These are phyloP conservation scores for Artemia sinica DNA, from an alignment of 2,888 invertebrate genomes.

Conservation along the genomic window DNA sequence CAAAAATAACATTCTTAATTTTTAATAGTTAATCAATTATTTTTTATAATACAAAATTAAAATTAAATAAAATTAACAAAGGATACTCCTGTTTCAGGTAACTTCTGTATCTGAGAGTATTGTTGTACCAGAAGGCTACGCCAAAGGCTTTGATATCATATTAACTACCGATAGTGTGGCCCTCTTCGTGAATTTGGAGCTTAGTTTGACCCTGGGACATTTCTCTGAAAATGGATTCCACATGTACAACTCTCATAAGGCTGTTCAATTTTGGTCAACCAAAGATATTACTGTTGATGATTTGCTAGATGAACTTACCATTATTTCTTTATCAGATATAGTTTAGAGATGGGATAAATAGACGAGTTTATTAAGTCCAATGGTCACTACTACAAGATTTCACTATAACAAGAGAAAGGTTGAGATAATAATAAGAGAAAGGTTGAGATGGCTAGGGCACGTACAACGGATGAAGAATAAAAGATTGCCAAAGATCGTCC, in stretches of 20 bases:
- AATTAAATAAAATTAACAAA: too few relatives aligned
- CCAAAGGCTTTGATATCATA: constrained; percentile 1
- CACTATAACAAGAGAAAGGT: too few relatives aligned
- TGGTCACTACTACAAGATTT: too few relatives aligned
- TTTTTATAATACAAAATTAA: too few relatives aligned
- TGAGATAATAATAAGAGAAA: too few relatives aligned
- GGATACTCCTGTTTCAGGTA: neutral
- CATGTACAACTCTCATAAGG: constrained; percentile 26
- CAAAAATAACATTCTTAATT: too few relatives aligned
- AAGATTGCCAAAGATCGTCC: too few relatives aligned
- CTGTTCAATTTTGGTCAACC: constrained; percentile 20
- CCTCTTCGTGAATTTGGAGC: constrained; percentile 2
- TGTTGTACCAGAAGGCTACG: neutral
- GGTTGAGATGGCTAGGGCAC: too few relatives aligned
- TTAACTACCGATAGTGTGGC: neutral
- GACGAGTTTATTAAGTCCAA: too few relatives aligned
- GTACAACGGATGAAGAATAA: too few relatives aligned
- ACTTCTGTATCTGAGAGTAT: neutral
- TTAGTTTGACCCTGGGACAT: constrained; percentile 26
- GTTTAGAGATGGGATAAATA: neutral
- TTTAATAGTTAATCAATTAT: too few relatives aligned
- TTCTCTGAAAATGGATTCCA: constrained; percentile 34
- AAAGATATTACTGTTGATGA: neutral
- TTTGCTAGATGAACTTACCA: neutral
- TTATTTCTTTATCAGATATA: neutral